phyloP scores from a whole-genome alignment of 1,140 invertebrate species.

The Dendrolimus kikuchii region DNA sequence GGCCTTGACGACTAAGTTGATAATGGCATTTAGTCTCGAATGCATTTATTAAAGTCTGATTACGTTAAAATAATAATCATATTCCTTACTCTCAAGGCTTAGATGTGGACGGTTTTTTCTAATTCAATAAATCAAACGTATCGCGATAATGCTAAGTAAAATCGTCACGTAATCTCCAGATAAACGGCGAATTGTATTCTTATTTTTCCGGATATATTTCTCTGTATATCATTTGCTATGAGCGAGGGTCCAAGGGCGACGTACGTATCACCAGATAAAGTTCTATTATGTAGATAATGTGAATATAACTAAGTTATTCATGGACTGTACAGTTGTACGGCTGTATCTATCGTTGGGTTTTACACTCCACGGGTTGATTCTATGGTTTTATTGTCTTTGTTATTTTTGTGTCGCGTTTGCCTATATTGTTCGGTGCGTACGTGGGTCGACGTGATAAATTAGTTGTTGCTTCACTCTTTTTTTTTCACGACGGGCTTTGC shows the following conservation, averaged over 20 bases:
- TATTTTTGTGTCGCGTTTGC: conserved; percentile 49
- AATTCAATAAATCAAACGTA: background rate
- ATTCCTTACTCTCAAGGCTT: no score
- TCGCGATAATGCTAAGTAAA: conserved; percentile 3
- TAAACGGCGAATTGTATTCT: conserved; percentile 26
- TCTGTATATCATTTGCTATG: conserved; percentile 30
- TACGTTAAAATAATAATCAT: no score
- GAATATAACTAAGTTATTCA: conserved; percentile 69
- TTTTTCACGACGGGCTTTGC: conserved; percentile 55
- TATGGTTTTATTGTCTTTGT: conserved; percentile 42
- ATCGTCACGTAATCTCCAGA: conserved; percentile 18
- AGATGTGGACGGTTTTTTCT: no score
- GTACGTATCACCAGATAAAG: conserved; percentile 54
- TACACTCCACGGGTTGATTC: conserved; percentile 57
- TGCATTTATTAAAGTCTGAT: no score
- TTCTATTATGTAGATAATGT: conserved; percentile 69
- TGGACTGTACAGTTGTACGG: conserved; percentile 40
- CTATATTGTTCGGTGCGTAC: conserved; percentile 55
- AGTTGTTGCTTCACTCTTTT: conserved; percentile 51
- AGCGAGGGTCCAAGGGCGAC: conserved; percentile 40
- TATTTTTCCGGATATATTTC: conserved; percentile 10
- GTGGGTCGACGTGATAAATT: conserved; percentile 66
- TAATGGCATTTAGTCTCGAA: no score
- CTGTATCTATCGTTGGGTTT: conserved; percentile 65
- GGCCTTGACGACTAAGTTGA: no score